A percentile compares a stretch with the other conserved stretches of the same genome.
These are phyloP conservation scores for Montipora foliosa DNA, from an alignment of 64 coral and sea anemone genomes.

Conservation along the genomic window DNA sequence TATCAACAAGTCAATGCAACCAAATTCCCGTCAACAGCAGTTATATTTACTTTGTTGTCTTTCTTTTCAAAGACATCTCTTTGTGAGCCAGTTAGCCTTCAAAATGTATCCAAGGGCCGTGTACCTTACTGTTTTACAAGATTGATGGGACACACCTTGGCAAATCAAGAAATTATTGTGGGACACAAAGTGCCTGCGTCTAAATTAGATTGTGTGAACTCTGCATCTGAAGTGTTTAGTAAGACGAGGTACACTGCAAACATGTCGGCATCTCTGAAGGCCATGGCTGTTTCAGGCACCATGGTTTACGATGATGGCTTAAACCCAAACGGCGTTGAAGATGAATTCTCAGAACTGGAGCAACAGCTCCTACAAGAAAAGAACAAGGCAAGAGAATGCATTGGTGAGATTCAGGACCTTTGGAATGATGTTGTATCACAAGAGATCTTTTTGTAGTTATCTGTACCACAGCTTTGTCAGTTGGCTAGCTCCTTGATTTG, in stretches of 20 bases:
- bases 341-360: constrained; percentile 42
- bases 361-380: constrained; percentile 63
- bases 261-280: constrained; percentile 74
- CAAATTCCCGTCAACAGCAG: not conserved
- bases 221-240: constrained; percentile 73
- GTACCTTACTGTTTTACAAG: constrained; percentile 92
- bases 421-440: constrained; percentile 62
- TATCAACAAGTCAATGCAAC: no score
- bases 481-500: not conserved
- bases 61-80: constrained; percentile 58
- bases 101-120: constrained; percentile 75
- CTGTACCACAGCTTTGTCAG: not conserved
- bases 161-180: constrained; percentile 89
- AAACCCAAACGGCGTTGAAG: not conserved
- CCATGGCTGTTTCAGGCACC: constrained; percentile 64
- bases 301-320: constrained; percentile 38
- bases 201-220: constrained; percentile 54
- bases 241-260: constrained; percentile 68
- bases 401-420: constrained; percentile 66
- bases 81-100: constrained; percentile 64
- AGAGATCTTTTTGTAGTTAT: not conserved
- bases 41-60: not conserved
- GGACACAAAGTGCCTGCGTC: constrained; percentile 73
- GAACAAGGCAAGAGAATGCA: constrained; percentile 65
- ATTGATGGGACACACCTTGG: constrained; percentile 71